Evolutionary conservation across 1,140 invertebrate species (phyloP).

Genomic region (Drosophila lini): DNA sequence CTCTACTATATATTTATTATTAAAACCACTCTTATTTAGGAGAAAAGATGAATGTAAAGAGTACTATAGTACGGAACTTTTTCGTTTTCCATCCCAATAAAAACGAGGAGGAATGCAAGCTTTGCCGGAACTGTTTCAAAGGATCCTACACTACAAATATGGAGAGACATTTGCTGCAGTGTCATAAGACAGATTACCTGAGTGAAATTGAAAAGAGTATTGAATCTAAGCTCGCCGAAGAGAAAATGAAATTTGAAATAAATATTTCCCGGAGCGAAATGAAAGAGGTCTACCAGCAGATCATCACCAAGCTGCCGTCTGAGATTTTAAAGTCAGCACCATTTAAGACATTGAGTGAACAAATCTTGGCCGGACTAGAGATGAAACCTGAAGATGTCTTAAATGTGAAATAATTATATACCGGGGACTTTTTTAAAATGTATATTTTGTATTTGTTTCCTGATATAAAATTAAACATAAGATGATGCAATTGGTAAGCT

Average conservation of each 20-base stretch:
- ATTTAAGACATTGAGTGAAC: neutral
- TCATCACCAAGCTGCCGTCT: neutral
- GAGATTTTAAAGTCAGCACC: neutral
- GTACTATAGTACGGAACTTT: neutral
- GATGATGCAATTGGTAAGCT: neutral
- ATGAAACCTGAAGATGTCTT: neutral
- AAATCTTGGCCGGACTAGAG: neutral
- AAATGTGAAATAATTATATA: neutral
- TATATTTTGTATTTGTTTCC: neutral
- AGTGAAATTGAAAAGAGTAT: neutral
- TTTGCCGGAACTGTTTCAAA: neutral
- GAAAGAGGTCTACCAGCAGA: neutral
- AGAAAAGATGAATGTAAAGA: neutral
- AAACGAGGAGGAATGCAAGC: slow-evolving; percentile 4
- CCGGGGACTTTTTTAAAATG: too few relatives aligned
- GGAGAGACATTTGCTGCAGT: neutral
- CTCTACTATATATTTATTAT: neutral
- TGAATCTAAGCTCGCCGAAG: neutral
- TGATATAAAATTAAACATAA: neutral
- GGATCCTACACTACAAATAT: slow-evolving; percentile 3
- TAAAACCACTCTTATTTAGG: neutral
- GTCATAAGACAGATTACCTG: neutral
- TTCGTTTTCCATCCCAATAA: slow-evolving; percentile 6
- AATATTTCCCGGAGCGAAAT: neutral
- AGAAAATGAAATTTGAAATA: slow-evolving; percentile 1